Evolutionary conservation across 1,140 invertebrate species (phyloP), one percentile per base, ranked within the genome.

Genomic region (Microplitis mediator): DNA sequence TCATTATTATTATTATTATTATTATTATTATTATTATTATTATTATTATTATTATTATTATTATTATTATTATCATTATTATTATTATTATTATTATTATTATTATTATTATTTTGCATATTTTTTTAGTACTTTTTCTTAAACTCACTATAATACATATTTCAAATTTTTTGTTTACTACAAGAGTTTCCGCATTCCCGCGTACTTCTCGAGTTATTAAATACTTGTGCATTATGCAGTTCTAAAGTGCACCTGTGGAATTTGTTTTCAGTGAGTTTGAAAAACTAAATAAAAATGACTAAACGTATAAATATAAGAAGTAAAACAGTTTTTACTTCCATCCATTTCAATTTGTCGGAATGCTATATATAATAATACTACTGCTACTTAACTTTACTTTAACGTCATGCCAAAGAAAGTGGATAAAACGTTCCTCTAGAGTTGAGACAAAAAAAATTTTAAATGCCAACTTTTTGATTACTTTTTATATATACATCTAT

Each of bases 181-280:
- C 16, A 1, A 39, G 3, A 31, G n/a, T 52, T 34, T 67, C 65
- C 31, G 65, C 65, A 67, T 67, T 52, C 65, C 65, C 52, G 13
- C 35, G 6, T 52, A 35, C 13, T n/a, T 51, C 23, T 13, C 35
- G 34, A 51, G 63, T 65, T 45, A 45, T 65, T 65, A 65, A 65
- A 51, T 65, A 65, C 63, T 65, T 65, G 35, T 45, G 32, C 36
- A 36, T 23, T 23, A 58, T 58, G 31, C 39, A 45, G 23, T 16
- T 58, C 23, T 58, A 23, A 58, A 58, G 56, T 58, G 56, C 56
- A 58, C 56, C 56, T 58, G 56, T 58, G 56, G 56, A 58, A 58
- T 58, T 58, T 58, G 8, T 58, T 23, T 58, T 58, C 23, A 9
- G n/a, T 54, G 5, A 54, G 13, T 54, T 54, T 54, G 11, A 45